phyloP scores from a whole-genome alignment of 2,888 invertebrate species.

The Torymus tubicola region DNA sequence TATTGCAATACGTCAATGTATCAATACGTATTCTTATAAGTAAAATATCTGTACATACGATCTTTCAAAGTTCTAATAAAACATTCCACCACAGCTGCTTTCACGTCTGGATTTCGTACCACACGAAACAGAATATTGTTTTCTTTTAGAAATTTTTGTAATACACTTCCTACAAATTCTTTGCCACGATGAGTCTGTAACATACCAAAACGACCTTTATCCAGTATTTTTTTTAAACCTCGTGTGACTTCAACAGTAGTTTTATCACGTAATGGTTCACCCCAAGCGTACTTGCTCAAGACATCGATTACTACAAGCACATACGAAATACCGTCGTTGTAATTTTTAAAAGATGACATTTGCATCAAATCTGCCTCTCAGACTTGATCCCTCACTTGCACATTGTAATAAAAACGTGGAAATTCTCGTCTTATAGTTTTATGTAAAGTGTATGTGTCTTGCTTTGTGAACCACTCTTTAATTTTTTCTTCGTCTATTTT shows the following conservation, averaged over 20 bases:
- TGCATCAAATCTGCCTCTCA: neutral
- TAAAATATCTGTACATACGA: neutral
- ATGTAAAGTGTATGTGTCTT: neutral
- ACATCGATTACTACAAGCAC: neutral
- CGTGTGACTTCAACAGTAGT: no score
- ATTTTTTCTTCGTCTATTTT: neutral
- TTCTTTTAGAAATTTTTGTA: neutral
- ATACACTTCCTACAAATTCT: neutral
- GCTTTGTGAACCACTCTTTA: neutral
- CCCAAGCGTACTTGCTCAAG: neutral
- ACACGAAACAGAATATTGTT: neutral
- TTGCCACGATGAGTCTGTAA: neutral
- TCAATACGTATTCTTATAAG: slow-evolving; percentile 43
- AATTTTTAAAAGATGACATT: neutral
- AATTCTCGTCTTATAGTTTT: no score
- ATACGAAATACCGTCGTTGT: neutral
- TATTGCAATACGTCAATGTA: slow-evolving; percentile 63
- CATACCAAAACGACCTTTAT: no score
- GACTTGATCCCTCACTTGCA: neutral
- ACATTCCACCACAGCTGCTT: neutral
- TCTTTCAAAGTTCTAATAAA: neutral
- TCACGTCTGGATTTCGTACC: neutral
- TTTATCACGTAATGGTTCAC: no score
- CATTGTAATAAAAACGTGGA: no score
- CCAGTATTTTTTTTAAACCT: no score